Percentiles rank a stretch among this genome's conserved stretches.
phyloP scores from a whole-genome alignment of 2,888 invertebrate species.

The Panopea generosa region DNA sequence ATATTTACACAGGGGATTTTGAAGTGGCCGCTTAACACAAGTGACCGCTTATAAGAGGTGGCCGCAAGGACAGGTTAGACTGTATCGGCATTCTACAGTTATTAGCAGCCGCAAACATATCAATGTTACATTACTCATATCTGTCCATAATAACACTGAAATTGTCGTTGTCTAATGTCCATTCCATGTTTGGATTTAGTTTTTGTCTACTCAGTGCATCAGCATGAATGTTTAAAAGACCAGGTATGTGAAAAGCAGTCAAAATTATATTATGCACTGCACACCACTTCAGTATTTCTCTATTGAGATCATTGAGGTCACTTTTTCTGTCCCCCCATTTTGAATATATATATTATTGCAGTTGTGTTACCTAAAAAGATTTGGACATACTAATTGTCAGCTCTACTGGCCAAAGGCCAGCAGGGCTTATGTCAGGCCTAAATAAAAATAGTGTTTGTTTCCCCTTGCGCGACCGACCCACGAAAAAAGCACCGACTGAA shows the following conservation, averaged over 20 bases:
- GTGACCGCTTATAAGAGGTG: too few species aligned
- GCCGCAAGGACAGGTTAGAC: too few species aligned
- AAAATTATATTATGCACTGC: conserved; percentile 24
- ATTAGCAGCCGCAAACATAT: too few species aligned
- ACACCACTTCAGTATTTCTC: conserved; percentile 24
- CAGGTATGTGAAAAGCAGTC: conserved; percentile 32
- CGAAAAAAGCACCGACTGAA: too few species aligned
- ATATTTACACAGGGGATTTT: too few species aligned
- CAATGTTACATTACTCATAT: too few species aligned
- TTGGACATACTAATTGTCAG: conserved; percentile 23
- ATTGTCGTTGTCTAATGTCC: conserved; percentile 8
- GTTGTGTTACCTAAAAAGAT: conserved; percentile 27
- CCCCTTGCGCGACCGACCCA: too few species aligned
- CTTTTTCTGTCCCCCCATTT: conserved; percentile 39
- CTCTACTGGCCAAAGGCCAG: too few species aligned
- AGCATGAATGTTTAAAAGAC: conserved; percentile 21
- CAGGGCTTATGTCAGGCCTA: too few species aligned
- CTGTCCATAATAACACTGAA: conserved; percentile 3
- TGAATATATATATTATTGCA: conserved; percentile 27
- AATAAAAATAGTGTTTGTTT: too few species aligned
- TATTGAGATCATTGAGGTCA: conserved; percentile 20
- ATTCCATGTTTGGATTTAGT: conserved; percentile 31
- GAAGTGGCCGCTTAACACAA: too few species aligned
- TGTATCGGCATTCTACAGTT: too few species aligned
- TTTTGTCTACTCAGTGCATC: conserved; percentile 23